Percentiles rank a stretch among this genome's conserved stretches.
Conservation (phyloP, 2,113 vertebrate genomes). For the Scophthalmus maximus region DNA sequence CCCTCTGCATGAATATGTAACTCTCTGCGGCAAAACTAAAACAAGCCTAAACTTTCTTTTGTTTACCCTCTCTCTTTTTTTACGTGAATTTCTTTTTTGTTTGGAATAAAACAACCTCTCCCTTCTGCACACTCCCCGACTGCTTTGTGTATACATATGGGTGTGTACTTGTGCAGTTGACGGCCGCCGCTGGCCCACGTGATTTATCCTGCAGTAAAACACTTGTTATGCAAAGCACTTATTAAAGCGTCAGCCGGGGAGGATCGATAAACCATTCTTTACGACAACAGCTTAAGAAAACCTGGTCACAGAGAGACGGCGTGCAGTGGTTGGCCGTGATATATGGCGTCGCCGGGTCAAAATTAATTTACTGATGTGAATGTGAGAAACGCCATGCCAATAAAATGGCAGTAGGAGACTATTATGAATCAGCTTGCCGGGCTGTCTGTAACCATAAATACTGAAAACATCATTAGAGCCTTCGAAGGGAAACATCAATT, state of each 20-base stretch:
- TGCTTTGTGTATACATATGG: slow-evolving; percentile 23
- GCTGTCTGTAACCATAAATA: slow-evolving; percentile 74
- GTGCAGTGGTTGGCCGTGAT: slow-evolving; percentile 64
- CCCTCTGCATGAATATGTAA: slow-evolving; percentile 10
- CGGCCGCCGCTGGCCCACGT: slow-evolving; percentile 29
- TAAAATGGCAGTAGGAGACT: slow-evolving; percentile 68
- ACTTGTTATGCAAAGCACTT: slow-evolving; percentile 79
- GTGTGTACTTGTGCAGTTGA: slow-evolving; percentile 45
- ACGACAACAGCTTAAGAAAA: slow-evolving; percentile 78
- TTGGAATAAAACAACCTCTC: neutral
- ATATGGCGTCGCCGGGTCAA: slow-evolving; percentile 72
- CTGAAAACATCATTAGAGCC: slow-evolving; percentile 73
- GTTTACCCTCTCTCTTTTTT: neutral
- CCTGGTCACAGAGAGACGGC: slow-evolving; percentile 56
- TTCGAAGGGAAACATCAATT: slow-evolving; percentile 72
- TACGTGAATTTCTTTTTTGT: neutral
- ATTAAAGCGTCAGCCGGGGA: slow-evolving; percentile 73
- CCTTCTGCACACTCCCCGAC: neutral
- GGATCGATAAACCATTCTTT: slow-evolving; percentile 83
- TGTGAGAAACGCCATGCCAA: slow-evolving; percentile 66
- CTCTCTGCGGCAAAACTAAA: neutral
- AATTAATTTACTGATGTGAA: slow-evolving; percentile 80
- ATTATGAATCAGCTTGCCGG: slow-evolving; percentile 70
- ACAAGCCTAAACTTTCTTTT: neutral
- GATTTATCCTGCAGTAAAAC: slow-evolving; percentile 79